Percentiles rank a stretch among this genome's conserved stretches.
Evolutionary conservation across 1,140 invertebrate species (phyloP).

Genomic region (Drosophila sulfurigaster): DNA sequence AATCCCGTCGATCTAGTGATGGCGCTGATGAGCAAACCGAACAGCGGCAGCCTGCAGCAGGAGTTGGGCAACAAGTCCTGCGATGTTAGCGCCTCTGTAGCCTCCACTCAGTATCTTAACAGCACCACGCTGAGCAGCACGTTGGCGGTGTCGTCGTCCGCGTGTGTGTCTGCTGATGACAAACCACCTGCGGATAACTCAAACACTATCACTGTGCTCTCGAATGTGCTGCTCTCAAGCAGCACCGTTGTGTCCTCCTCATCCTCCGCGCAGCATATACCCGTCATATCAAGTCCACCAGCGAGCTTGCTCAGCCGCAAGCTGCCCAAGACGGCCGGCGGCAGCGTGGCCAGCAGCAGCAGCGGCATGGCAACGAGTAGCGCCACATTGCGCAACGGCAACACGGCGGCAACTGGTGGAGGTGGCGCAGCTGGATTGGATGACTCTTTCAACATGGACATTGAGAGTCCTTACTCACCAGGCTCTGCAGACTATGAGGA

Average conservation of each 20-base stretch:
- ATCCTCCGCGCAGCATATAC: constrained; percentile 67
- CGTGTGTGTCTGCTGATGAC: constrained; percentile 42
- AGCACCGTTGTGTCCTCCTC: constrained; percentile 57
- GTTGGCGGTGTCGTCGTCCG: background rate
- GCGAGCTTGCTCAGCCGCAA: constrained; percentile 58
- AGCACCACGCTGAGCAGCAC: constrained; percentile 40
- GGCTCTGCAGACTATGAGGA: constrained; percentile 94
- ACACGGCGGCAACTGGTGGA: constrained; percentile 56
- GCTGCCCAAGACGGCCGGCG: constrained; percentile 76
- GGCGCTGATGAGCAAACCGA: constrained; percentile 84
- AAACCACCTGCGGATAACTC: constrained; percentile 35
- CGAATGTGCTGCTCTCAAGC: constrained; percentile 72
- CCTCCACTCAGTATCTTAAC: constrained; percentile 66
- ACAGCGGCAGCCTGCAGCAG: constrained; percentile 61
- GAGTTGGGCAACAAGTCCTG: constrained; percentile 62
- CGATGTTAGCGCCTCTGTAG: constrained; percentile 51
- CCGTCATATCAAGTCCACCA: constrained; percentile 75
- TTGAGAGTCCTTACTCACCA: constrained; percentile 93
- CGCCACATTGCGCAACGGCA: constrained; percentile 65
- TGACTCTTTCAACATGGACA: constrained; percentile 86
- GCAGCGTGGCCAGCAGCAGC: constrained; percentile 79
- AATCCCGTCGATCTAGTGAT: constrained; percentile 82
- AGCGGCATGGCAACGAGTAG: constrained; percentile 63
- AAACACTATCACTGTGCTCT: constrained; percentile 75
- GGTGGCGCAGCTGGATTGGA: constrained; percentile 88